A percentile compares a stretch with the other conserved stretches of the same genome.
phyloP scores from a whole-genome alignment of 2,797 vertebrate genomes.

The Pteronotus mesoamericanus region DNA sequence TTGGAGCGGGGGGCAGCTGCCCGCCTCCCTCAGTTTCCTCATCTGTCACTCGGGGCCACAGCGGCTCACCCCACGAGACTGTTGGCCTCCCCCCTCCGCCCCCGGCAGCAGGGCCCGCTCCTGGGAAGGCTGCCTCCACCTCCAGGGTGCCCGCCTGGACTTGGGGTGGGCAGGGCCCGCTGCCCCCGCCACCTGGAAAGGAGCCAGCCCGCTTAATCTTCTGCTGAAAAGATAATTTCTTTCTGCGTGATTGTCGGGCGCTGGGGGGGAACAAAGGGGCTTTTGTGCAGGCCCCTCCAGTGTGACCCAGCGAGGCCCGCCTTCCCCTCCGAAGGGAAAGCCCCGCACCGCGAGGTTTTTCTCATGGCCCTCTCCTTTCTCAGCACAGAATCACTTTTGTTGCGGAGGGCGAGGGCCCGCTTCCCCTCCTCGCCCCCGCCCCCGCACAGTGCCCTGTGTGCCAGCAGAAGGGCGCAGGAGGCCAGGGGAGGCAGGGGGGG shows the following conservation, averaged over 20 bases:
- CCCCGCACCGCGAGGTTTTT: background rate
- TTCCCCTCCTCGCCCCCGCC: background rate
- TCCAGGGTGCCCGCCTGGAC: background rate
- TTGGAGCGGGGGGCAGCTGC: background rate
- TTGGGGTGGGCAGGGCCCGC: background rate
- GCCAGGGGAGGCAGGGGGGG: background rate
- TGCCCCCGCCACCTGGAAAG: background rate
- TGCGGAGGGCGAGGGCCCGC: background rate
- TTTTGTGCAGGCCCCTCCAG: background rate
- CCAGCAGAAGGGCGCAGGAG: background rate
- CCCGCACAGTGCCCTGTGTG: background rate
- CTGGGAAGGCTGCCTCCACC: rapidly evolving
- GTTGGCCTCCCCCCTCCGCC: no score
- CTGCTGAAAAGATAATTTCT: conserved; percentile 66
- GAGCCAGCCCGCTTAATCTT: conserved; percentile 27
- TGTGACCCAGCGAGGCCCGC: background rate
- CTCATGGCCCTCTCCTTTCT: background rate
- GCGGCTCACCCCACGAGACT: rapidly evolving
- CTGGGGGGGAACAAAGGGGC: conserved; percentile 59
- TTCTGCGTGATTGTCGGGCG: background rate
- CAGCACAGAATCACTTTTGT: conserved; percentile 27
- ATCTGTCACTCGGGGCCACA: background rate
- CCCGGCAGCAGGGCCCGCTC: background rate
- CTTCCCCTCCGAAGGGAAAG: background rate
- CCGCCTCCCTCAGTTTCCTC: background rate